Base-by-base conservation (phyloP, 1,140 invertebrate species). In the Aphaenogaster ashmeadi region DNA sequence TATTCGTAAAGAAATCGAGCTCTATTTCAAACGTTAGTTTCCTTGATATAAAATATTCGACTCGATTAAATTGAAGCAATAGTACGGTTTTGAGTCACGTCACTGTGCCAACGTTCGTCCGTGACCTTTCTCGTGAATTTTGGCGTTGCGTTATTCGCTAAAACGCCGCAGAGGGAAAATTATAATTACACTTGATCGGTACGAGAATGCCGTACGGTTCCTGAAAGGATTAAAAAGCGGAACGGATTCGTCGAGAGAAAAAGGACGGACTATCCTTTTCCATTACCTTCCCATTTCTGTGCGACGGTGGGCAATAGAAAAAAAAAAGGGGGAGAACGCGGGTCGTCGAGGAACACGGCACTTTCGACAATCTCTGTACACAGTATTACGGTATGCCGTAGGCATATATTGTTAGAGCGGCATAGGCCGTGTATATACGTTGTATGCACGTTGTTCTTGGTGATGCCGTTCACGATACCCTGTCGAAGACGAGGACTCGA, bases 261-360 rank as follows among this genome's bases (percentile, higher is more conserved):
- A 50, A 56, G 15, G 54, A 74, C n/a, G 36, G n/a, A 44, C 27
- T 54, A n/a, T 33, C 11, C n/a, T 47, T 78, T 52, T 7, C 27
- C 0, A 77, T 89, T 91, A 91, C 81, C 80, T 91, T 86, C 60
- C 64, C 83, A 84, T 91, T 50, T 78, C 52, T 66, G 13, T 38
- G 41, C 15, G 71, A 89, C 69, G 41, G n/a, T 27, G 38, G 41
- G 13, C 13, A 78, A 66, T 78, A 41, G 66, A 87, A 91, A 67
- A 83, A 90, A 67, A 86, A 87, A 71, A 56, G 52, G 33, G 64
- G 52, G 33, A 88, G 64, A 58, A 71, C 18, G 66, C 64, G 47
- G 18, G 44, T 47, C 36, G 85, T 38, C 38, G 62, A 47, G 15
- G 13, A 83, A 60, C 74, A 60, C 64, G 21, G 62, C 84, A 80